Evolutionary conservation across 2,888 invertebrate genomes (phyloP).

Genomic region (Hartigia nigra): DNA sequence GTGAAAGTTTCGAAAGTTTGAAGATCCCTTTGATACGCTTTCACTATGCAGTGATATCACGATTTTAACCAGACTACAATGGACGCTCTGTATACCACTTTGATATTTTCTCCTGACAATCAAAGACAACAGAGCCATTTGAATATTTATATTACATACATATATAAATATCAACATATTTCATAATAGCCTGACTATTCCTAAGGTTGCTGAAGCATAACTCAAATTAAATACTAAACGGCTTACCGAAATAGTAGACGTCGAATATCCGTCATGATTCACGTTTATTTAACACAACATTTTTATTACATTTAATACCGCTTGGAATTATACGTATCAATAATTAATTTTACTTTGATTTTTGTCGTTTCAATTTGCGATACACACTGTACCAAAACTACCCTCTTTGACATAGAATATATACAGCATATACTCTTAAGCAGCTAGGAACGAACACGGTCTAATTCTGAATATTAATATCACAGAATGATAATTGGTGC

Average conservation of each 20-base stretch:
- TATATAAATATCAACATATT: background rate
- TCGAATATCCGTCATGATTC: constrained; percentile 38
- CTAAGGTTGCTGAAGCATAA: background rate
- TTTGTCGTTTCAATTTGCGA: background rate
- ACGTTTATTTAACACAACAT: background rate
- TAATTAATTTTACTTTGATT: too few species aligned
- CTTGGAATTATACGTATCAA: background rate
- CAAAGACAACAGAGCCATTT: too few species aligned
- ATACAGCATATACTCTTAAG: background rate
- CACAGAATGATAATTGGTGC: constrained; percentile 51
- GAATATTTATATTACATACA: too few species aligned
- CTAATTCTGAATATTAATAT: constrained; percentile 19
- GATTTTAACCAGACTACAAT: background rate
- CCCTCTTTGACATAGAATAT: background rate
- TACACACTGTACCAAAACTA: background rate
- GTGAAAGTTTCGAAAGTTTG: background rate
- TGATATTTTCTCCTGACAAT: too few species aligned
- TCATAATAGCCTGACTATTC: background rate
- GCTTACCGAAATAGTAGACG: constrained; percentile 43
- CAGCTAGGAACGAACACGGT: background rate
- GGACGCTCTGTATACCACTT: background rate
- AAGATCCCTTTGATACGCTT: background rate
- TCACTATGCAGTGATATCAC: background rate
- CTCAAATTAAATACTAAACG: background rate
- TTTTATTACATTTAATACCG: background rate